Base-by-base conservation (phyloP, 92 coral and sea anemone genomes). In the Porites evermanni region DNA sequence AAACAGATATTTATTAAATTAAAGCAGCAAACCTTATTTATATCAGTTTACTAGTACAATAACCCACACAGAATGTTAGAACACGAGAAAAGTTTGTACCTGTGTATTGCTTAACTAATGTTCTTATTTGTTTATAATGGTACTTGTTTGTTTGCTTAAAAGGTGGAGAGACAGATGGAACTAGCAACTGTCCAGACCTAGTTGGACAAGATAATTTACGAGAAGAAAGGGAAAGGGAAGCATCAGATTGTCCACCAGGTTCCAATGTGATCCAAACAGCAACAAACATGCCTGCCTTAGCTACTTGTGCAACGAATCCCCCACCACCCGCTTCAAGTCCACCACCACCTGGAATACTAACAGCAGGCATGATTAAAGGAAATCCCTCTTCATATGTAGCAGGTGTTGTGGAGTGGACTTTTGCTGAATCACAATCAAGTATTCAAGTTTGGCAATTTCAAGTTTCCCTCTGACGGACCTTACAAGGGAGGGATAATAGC, bases 401-500 rank as follows among this genome's bases (percentile, higher is more conserved):
- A n/a, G n/a, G n/a, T n/a, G 18, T 53, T 26, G 13, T 67, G 72
- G 72, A 74, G 24, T 74, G 78, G 63, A 19, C 44, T 7, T 18
- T 74, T 74, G 59, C 56, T 74, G 86, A 67, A 24, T 83, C 89
- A 10, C 92, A 88, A 70, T 88, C 94, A 17, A 78, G 77, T 29
- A 78, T 91, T n/a, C 83, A 84, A 19, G 19, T 84, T 70, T 89
- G 89, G 85, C 0, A 84, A 78, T 60, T 89, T 77, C 82, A 89
- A 65, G 59, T 89, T 89, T 52, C 86, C 89, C 1, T 70, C 20
- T 12, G 58, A 47, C 19, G 71, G 71, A 67, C 71, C 64, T 10
- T 53, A 89, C 73, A n/a, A 59, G 8, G 47, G 53, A 77, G 89
- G 92, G 10, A 14, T 84, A 12, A 18, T 24, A 47, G 70, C 81